Percentiles rank a stretch among this genome's conserved stretches.
Conservation (phyloP, 2,797 vertebrate genomes). For the Mus minutoides region DNA sequence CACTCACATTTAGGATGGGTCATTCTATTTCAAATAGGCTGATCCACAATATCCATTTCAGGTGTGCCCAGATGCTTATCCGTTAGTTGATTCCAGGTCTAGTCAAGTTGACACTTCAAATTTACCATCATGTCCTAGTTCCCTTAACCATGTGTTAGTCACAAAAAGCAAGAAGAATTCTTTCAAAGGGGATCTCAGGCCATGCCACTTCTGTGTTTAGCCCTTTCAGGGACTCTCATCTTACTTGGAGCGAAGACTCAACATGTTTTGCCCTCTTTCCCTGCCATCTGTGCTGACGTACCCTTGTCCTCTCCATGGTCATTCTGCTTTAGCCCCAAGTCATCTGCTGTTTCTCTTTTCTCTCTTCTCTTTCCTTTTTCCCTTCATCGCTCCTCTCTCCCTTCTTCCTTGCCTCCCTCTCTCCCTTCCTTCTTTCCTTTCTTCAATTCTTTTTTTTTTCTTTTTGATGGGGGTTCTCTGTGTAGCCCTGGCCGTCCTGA, state of each 20-base stretch:
- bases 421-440: not conserved
- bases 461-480: not conserved
- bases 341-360: not conserved
- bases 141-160: not conserved
- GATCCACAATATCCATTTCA: not conserved
- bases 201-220: not conserved
- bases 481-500: not conserved
- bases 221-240: not conserved
- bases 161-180: not conserved
- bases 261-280: not conserved
- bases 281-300: not conserved
- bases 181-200: not conserved
- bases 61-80: not conserved
- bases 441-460: not conserved
- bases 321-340: not conserved
- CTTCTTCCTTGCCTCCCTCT: not conserved
- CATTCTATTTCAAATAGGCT: not conserved
- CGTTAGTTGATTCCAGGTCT: not conserved
- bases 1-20: not conserved
- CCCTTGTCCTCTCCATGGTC: not conserved
- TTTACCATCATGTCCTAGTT: not conserved
- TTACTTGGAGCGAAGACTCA: not conserved
- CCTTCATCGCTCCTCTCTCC: not conserved
- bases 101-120: not conserved
- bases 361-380: not conserved